Conservation (phyloP, 2,797 vertebrate species). For the Distichodus sexfasciatus region DNA sequence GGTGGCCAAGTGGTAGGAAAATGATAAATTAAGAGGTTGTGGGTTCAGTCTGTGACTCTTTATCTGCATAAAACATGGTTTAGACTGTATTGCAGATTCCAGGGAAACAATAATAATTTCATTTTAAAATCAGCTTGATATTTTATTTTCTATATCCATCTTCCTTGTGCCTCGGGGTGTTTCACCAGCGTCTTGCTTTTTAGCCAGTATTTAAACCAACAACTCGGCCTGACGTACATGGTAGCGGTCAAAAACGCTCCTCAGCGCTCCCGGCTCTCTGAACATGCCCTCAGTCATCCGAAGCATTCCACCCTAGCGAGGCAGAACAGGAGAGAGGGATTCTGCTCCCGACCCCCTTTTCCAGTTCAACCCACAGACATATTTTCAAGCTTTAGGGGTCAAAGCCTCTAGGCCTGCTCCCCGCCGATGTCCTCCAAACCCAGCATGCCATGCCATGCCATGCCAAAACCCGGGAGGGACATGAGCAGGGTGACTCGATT, state of each 20-base stretch:
- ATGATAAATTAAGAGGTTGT: too few relatives aligned
- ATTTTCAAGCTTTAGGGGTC: conserved; percentile 46
- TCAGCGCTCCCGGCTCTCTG: conserved; percentile 10
- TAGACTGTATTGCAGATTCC: neutral
- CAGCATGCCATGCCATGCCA: neutral
- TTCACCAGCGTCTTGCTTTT: neutral
- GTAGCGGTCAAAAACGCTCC: conserved; percentile 25
- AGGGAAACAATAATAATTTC: neutral
- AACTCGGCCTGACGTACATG: conserved; percentile 11
- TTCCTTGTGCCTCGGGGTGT: neutral
- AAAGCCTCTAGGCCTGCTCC: conserved; percentile 22
- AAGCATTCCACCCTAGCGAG: conserved; percentile 38
- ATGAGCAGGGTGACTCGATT: conserved; percentile 28
- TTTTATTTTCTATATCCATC: neutral
- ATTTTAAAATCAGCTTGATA: neutral
- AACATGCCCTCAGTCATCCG: conserved; percentile 27
- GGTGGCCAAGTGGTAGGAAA: too few relatives aligned
- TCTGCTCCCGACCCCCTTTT: conserved; percentile 18
- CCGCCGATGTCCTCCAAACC: neutral
- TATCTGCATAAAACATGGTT: too few relatives aligned
- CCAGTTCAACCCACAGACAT: conserved; percentile 33
- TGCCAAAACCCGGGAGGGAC: conserved; percentile 23
- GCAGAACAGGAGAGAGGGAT: conserved; percentile 23
- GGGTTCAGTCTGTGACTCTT: too few relatives aligned
- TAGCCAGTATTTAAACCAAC: conserved; percentile 25